A percentile compares a stretch with the other conserved stretches of the same genome.
Conservation (phyloP, 2,888 invertebrate genomes). For the Sarcophaga rosellei region DNA sequence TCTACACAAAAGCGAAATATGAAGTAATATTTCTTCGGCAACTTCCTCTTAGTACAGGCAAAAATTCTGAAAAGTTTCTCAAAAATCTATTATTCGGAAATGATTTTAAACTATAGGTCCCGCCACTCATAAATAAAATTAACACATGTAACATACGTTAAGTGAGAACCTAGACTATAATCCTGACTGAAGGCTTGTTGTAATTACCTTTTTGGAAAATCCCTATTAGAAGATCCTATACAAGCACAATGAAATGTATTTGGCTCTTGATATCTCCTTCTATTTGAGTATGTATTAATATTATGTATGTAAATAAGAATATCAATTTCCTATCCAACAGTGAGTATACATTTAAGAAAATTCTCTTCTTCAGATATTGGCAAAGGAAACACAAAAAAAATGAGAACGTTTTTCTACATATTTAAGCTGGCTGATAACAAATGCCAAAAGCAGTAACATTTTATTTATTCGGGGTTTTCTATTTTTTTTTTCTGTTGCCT, state of each 20-base stretch:
- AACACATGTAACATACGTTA: no score
- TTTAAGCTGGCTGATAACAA: conserved; percentile 60
- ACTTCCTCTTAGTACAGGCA: no score
- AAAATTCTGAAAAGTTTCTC: no score
- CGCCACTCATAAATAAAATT: no score
- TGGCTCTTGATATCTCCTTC: background rate
- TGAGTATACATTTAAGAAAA: conserved; percentile 44
- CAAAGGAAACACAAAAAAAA: conserved; percentile 6
- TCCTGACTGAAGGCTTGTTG: no score
- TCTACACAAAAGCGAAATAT: no score
- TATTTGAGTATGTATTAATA: conserved; percentile 2
- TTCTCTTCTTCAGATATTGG: background rate
- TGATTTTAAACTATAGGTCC: no score
- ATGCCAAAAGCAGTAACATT: conserved; percentile 66
- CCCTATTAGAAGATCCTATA: no score
- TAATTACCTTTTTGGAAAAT: no score
- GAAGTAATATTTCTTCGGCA: no score
- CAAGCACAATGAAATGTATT: background rate
- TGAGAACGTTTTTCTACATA: conserved; percentile 21
- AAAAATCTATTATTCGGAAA: no score
- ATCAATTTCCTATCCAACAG: conserved; percentile 53
- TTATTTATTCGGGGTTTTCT: background rate
- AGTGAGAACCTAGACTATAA: no score
- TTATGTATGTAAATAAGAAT: conserved; percentile 52
- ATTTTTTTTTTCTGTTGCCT: background rate